phyloP scores from a whole-genome alignment of 2,888 invertebrate species.

The Harpagoxenus sublaevis region DNA sequence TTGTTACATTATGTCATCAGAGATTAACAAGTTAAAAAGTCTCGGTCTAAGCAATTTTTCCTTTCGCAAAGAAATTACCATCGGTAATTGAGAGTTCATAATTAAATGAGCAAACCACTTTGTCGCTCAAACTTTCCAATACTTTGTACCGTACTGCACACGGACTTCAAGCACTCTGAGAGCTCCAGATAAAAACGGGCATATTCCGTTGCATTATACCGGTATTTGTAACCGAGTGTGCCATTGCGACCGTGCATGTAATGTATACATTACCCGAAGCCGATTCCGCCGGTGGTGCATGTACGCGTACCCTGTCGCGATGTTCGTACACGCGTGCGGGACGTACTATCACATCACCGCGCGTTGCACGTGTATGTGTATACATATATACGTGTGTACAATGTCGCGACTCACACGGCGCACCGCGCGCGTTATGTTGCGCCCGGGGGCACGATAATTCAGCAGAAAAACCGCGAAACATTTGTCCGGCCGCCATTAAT shows the following conservation, averaged over 20 bases:
- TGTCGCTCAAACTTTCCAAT: background rate
- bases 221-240: constrained; percentile 46
- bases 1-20: background rate
- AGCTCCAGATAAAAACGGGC: constrained; percentile 35
- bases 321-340: background rate
- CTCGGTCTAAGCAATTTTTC: background rate
- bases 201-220: constrained; percentile 48
- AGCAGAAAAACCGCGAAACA: constrained; percentile 79
- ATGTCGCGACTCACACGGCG: constrained; percentile 3
- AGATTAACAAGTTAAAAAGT: background rate
- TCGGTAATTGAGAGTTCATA: background rate
- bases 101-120: constrained; percentile 19
- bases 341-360: background rate
- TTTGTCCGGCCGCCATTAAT: constrained; percentile 78
- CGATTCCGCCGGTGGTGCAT: constrained; percentile 38
- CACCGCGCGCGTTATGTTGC: constrained; percentile 60
- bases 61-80: background rate
- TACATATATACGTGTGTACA: background rate
- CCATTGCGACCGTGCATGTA: constrained; percentile 40
- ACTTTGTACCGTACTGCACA: background rate
- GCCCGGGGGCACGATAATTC: constrained; percentile 76
- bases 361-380: background rate
- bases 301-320: constrained; percentile 46
- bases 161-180: background rate
- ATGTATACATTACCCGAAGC: constrained; percentile 52